Conservation (phyloP, 92 coral and sea anemone genomes). For the Epizoanthus stellaris region DNA sequence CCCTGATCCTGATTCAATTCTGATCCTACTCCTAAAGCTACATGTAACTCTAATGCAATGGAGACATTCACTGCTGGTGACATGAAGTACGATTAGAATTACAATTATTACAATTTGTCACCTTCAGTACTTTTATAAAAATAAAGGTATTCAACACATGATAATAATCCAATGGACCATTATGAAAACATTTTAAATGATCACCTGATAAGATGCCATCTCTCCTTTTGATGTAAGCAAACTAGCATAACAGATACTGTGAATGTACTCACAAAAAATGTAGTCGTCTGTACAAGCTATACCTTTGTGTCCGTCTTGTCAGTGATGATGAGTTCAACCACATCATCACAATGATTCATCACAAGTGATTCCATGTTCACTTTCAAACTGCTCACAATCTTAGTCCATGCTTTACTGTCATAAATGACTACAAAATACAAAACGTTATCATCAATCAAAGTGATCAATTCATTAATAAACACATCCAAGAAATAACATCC, state of each 20-base stretch:
- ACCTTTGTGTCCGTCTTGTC: constrained; percentile 62
- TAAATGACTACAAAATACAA: constrained; percentile 48
- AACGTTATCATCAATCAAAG: background rate
- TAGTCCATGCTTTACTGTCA: constrained; percentile 63
- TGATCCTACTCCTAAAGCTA: too few relatives aligned
- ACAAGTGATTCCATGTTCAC: constrained; percentile 48
- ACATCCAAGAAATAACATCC: background rate
- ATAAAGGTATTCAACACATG: too few relatives aligned
- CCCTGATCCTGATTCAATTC: too few relatives aligned
- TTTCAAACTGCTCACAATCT: constrained; percentile 43
- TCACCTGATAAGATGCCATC: background rate
- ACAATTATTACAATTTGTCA: too few relatives aligned
- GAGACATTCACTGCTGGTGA: too few relatives aligned
- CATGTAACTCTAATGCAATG: too few relatives aligned
- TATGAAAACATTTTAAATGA: too few relatives aligned
- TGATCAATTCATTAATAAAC: background rate
- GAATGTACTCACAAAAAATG: too few relatives aligned
- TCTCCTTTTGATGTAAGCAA: background rate
- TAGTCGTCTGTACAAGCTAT: background rate
- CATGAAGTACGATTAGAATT: too few relatives aligned
- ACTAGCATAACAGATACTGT: background rate
- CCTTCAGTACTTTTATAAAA: too few relatives aligned
- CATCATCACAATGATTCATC: constrained; percentile 46
- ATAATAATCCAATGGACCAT: too few relatives aligned
- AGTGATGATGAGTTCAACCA: constrained; percentile 62